Percentiles rank a stretch among this genome's conserved stretches.
Conservation (phyloP, 2,113 vertebrate species). For the Gadus macrocephalus region DNA sequence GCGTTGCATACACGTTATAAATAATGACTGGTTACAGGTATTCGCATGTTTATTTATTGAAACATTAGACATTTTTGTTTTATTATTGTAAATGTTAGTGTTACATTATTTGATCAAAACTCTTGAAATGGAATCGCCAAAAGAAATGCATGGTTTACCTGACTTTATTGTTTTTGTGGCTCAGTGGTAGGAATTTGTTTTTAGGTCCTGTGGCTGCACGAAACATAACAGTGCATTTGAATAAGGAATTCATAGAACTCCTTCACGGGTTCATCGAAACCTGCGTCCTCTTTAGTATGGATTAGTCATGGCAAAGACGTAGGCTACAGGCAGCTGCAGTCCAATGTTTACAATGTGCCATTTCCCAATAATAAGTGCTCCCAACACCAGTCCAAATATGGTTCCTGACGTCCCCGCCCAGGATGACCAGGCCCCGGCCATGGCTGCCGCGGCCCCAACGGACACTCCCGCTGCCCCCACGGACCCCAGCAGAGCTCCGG, state of each 20-base stretch:
- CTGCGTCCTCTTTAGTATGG: slow-evolving; percentile 17
- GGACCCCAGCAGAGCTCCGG: slow-evolving; percentile 60
- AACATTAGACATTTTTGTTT: neutral
- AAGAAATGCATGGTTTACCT: too few species aligned
- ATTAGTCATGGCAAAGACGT: slow-evolving; percentile 60
- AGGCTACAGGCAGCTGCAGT: slow-evolving; percentile 59
- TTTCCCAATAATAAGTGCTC: slow-evolving; percentile 47
- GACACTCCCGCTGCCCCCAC: slow-evolving; percentile 57
- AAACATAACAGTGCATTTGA: neutral
- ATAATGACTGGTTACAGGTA: too few species aligned
- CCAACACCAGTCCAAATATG: slow-evolving; percentile 49
- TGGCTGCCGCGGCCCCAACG: slow-evolving; percentile 51
- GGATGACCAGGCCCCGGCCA: slow-evolving; percentile 49
- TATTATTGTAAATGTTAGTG: too few species aligned
- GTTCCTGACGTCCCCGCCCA: slow-evolving; percentile 53
- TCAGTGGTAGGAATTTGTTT: too few species aligned
- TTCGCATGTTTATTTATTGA: neutral
- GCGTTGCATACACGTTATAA: too few species aligned
- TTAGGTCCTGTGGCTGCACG: neutral
- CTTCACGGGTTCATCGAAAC: neutral
- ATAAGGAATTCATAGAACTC: neutral
- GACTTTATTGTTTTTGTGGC: too few species aligned
- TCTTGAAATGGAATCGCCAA: too few species aligned
- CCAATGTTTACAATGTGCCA: slow-evolving; percentile 61
- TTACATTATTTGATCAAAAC: too few species aligned